A percentile compares a stretch with the other conserved stretches of the same genome.
These are phyloP conservation scores for Papilio aristodemus DNA, from an alignment of 1,140 invertebrate genomes.

Conservation along the genomic window DNA sequence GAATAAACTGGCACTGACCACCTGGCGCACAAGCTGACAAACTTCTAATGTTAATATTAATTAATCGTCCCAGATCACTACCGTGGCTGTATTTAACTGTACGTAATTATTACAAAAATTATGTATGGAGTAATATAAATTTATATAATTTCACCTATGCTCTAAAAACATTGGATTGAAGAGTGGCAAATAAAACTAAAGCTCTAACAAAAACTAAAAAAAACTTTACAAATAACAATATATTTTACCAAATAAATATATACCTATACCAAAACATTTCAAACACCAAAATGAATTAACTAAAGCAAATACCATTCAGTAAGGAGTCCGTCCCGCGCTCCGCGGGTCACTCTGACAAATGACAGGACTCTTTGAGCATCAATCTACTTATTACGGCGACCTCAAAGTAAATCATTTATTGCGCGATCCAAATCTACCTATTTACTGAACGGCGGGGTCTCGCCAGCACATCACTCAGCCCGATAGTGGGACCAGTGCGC, in stretches of 20 bases:
- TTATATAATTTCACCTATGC: too few relatives aligned
- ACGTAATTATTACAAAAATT: too few relatives aligned
- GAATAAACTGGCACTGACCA: conserved; percentile 17
- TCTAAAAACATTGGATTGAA: too few relatives aligned
- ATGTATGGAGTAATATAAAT: too few relatives aligned
- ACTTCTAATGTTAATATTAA: conserved; percentile 5
- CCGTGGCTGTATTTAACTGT: neutral
- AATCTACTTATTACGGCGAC: conserved; percentile 67
- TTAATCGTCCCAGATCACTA: conserved; percentile 5
- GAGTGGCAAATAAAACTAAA: too few relatives aligned
- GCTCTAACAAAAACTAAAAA: too few relatives aligned
- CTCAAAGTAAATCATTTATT: conserved; percentile 75
- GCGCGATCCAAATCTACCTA: conserved; percentile 65
- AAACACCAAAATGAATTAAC: neutral
- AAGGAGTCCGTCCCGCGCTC: conserved; percentile 13
- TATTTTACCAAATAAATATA: too few relatives aligned
- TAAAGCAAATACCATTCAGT: neutral
- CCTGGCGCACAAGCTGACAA: neutral
- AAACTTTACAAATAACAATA: too few relatives aligned
- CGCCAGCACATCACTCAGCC: conserved; percentile 55
- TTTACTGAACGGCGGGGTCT: conserved; percentile 69
- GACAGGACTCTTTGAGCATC: conserved; percentile 56
- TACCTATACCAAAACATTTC: neutral
- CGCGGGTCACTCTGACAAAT: conserved; percentile 56
- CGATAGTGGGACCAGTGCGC: conserved; percentile 36